Evolutionary conservation across 2,888 invertebrate species (phyloP), one percentile per base, ranked within the genome.

Genomic region (Allophyes oxyacanthae): DNA sequence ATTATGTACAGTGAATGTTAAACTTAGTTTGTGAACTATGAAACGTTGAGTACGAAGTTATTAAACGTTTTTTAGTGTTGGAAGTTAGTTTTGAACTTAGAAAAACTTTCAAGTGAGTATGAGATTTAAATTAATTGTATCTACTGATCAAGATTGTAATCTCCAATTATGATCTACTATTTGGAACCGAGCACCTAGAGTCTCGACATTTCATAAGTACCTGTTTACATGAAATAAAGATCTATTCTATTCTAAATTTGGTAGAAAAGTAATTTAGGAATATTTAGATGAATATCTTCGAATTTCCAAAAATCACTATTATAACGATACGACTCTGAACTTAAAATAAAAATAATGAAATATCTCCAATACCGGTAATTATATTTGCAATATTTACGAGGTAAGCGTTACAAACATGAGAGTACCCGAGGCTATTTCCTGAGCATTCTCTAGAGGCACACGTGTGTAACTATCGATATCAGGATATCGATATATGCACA

Each of bases 381-480:
- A 20, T 4, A 20, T 20, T 20, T 20, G 20, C 25, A 6, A 38
- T 32, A 5, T n/a, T 43, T 6, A 10, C n/a, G 6, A 2, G 3
- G 9, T n/a, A n/a, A 61, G 26, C 6, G 15, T 10, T 26, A 10
- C 11, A 8, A 26, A 0, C 6, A 6, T 9, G 28, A 6, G 7
- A 50, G 26, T 14, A 13, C 34, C 20, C 5, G 41, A 45, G n/a
- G 50, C 45, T 45, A 8, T 41, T 14, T 14, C 8, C 20, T 2
- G 30, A 11, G 6, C 44, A 30, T 30, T 34, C 42, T 10, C 9
- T n/a, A 14, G 40, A n/a, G 28, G 20, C 49, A 38, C 45, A 6
- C 45, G 30, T 26, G 60, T 49, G 66, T 66, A 61, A 60, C 64
- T 64, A 64, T 64, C 64, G n/a, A n/a, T n/a, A n/a, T n/a, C n/a